Evolutionary conservation across 2,888 invertebrate genomes (phyloP), one percentile per base, ranked within the genome.

Genomic region (Cephus runcator): DNA sequence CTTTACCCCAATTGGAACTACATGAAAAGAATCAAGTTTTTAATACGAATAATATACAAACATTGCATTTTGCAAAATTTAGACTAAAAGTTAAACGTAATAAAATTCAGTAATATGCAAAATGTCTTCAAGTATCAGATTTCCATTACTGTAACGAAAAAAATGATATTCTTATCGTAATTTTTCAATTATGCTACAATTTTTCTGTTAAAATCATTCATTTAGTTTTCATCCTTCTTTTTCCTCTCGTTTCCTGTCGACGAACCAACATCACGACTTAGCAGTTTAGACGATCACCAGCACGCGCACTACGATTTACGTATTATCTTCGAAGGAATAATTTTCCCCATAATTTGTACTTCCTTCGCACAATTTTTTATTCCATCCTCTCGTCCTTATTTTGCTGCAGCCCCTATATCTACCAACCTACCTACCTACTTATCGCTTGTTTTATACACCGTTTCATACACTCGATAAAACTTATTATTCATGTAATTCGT

Each of bases 401-500:
- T 23, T 56, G 2, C 23, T 6, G 6, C 23, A 56, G 23, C 1
- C 56, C 23, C 23, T 56, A 56, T 23, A 56, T 56, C 56, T 23
- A 69, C 69, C 35, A 73, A 76, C 9, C 23, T 56, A 23, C 56
- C 56, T 56, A 56, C 71, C 71, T 31, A 31, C 76, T 79, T 71
- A 79, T 81, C 77, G 34, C 75, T 36, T 56, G 56, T 56, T 56
- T 56, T 23, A 56, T 56, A 56, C 40, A 40, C 30, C 12, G 30
- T 30, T 33, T 12, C 69, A 33, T 33, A 15, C 12, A 33, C 12
- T n/a, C 73, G 78, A 76, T 85, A 79, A 81, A 80, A 79, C 74
- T 81, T 84, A 81, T 82, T 81, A 84, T 80, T 75, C 76, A 75
- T 78, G 79, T 81, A 79, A 83, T 83, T 82, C 79, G 80, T 81